These are phyloP conservation scores for Hirtodrosophila confusa DNA, from an alignment of 2,888 invertebrate species.

Conservation along the genomic window DNA sequence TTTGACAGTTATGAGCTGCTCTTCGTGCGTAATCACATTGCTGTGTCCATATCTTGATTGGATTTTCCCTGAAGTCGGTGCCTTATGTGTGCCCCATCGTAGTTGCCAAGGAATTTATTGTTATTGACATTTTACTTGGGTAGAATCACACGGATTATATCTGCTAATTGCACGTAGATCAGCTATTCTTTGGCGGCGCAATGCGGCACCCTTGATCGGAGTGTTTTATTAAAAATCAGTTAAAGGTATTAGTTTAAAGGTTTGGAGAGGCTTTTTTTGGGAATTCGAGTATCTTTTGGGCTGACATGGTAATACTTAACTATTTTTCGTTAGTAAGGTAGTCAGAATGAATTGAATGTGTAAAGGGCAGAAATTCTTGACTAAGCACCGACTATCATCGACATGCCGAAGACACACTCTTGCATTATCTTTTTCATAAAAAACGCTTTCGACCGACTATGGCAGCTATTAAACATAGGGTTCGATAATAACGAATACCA, in stretches of 20 bases:
- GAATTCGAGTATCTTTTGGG: neutral
- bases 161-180: slow-evolving; percentile 60
- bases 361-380: too few species aligned
- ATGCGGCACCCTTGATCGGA: slow-evolving; percentile 45
- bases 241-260: slow-evolving; percentile 4
- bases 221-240: slow-evolving; percentile 31
- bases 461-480: too few species aligned
- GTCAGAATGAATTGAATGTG: too few species aligned
- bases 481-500: too few species aligned
- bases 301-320: too few species aligned
- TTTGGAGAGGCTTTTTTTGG: neutral
- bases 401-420: too few species aligned
- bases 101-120: slow-evolving; percentile 70
- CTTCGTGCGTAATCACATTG: slow-evolving; percentile 46
- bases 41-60: slow-evolving; percentile 55
- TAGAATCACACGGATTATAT: slow-evolving; percentile 78
- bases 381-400: too few species aligned
- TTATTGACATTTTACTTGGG: slow-evolving; percentile 73
- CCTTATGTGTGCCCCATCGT: slow-evolving; percentile 6
- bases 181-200: slow-evolving; percentile 42
- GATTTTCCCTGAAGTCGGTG: slow-evolving; percentile 33
- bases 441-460: too few species aligned
- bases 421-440: too few species aligned
- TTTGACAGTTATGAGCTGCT: slow-evolving; percentile 75
- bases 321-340: too few species aligned